phyloP scores from a whole-genome alignment of 2,888 invertebrate genomes.

The Melanostoma scalare region DNA sequence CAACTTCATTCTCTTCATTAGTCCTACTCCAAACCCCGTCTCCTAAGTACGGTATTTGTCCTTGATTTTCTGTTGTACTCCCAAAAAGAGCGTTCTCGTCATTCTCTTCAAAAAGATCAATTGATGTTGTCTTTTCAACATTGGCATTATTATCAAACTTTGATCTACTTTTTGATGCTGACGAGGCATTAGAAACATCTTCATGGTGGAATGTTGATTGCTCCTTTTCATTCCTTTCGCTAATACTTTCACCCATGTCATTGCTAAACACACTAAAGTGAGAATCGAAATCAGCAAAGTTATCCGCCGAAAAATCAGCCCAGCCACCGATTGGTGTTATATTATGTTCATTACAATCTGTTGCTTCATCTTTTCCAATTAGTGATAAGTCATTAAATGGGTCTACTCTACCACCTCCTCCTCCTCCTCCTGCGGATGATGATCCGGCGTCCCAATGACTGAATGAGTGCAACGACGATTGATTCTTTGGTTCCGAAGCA shows the following conservation, averaged over 20 bases:
- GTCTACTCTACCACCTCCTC: constrained; percentile 72
- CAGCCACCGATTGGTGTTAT: constrained; percentile 74
- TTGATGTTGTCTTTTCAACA: constrained; percentile 76
- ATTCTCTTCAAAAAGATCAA: constrained; percentile 56
- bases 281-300: constrained; percentile 81
- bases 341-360: constrained; percentile 36
- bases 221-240: constrained; percentile 34
- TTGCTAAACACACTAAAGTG: constrained; percentile 79
- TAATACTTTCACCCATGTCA: constrained; percentile 76
- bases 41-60: constrained; percentile 41
- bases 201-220: constrained; percentile 4
- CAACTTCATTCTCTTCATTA: constrained; percentile 57
- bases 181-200: constrained; percentile 30
- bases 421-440: constrained; percentile 39
- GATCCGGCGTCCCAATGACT: constrained; percentile 78
- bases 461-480: constrained; percentile 46
- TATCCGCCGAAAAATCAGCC: constrained; percentile 78
- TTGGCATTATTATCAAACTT: constrained; percentile 80
- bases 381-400: constrained; percentile 76
- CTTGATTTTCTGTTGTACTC: constrained; percentile 61
- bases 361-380: constrained; percentile 32
- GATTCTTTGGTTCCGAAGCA: constrained; percentile 60
- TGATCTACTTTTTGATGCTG: constrained; percentile 55
- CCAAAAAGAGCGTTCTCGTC: constrained; percentile 65
- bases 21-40: constrained; percentile 48